These are phyloP conservation scores for Calyptomena viridis DNA, from an alignment of 2,113 vertebrate genomes.

Conservation along the genomic window DNA sequence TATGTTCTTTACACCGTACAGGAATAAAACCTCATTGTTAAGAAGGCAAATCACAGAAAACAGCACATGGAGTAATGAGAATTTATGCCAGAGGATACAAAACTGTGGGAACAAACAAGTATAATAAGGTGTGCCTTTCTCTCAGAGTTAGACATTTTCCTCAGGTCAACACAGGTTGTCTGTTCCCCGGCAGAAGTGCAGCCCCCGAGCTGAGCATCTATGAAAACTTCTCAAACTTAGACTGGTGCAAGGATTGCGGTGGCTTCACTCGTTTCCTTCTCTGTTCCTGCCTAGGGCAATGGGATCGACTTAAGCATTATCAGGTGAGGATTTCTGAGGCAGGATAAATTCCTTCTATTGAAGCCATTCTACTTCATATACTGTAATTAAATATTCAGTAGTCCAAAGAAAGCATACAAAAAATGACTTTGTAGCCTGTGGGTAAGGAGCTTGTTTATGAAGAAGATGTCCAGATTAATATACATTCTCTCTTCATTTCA, in stretches of 20 bases:
- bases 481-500: neutral
- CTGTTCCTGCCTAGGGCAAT: neutral
- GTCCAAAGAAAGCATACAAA: neutral
- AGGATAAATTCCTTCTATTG: neutral
- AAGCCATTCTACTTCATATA: neutral
- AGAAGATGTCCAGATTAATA: neutral
- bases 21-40: neutral
- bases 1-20: neutral
- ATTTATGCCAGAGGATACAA: neutral
- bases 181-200: neutral
- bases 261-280: neutral
- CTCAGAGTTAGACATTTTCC: neutral
- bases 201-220: neutral
- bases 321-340: neutral
- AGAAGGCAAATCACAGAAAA: neutral
- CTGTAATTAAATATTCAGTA: neutral
- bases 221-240: neutral
- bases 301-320: neutral
- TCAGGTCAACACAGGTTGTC: neutral
- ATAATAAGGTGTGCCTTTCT: neutral
- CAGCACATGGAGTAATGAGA: neutral
- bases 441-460: neutral
- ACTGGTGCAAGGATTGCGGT: neutral
- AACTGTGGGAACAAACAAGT: neutral
- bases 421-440: neutral